Evolutionary conservation across 1,140 invertebrate genomes (phyloP).

Genomic region (Augochlora pura): DNA sequence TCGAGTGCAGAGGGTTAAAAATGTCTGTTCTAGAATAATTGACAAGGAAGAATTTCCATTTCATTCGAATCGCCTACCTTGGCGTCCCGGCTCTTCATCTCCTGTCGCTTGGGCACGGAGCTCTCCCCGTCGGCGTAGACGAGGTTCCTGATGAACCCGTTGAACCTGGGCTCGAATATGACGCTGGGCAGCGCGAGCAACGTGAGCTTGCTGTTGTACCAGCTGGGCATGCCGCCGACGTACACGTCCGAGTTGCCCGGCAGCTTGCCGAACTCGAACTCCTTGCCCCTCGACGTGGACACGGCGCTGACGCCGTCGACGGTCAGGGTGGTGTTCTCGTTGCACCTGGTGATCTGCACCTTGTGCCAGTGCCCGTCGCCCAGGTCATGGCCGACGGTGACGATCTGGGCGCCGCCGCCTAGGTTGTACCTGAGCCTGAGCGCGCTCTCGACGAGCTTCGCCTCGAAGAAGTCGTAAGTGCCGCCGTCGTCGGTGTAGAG

Average conservation of each 20-base stretch:
- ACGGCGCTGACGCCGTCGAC: slow-evolving; percentile 90
- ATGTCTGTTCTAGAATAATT: no score
- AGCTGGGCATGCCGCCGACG: slow-evolving; percentile 93
- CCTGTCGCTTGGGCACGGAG: slow-evolving; percentile 86
- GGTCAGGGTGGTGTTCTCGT: slow-evolving; percentile 88
- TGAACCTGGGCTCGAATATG: slow-evolving; percentile 94
- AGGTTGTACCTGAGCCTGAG: slow-evolving; percentile 93
- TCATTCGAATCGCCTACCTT: no score
- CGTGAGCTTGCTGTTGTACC: slow-evolving; percentile 91
- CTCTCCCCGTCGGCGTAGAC: slow-evolving; percentile 91
- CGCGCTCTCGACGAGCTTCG: slow-evolving; percentile 95
- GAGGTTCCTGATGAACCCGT: slow-evolving; percentile 91
- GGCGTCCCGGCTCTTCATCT: slow-evolving; percentile 88
- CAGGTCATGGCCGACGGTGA: slow-evolving; percentile 91
- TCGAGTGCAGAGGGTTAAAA: no score
- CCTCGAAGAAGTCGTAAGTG: slow-evolving; percentile 96
- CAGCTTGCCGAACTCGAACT: slow-evolving; percentile 92
- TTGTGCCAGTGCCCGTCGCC: slow-evolving; percentile 96
- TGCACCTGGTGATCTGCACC: slow-evolving; percentile 86
- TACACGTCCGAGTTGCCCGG: slow-evolving; percentile 94
- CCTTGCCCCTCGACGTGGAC: slow-evolving; percentile 89
- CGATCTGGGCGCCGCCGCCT: slow-evolving; percentile 91
- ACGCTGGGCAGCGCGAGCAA: slow-evolving; percentile 92
- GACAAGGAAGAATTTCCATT: no score
- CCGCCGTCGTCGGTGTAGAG: slow-evolving; percentile 97